A percentile compares a stretch with the other conserved stretches of the same genome.
Evolutionary conservation across 1,140 invertebrate species (phyloP).

Genomic region (Mycetomoellerius zeteki): DNA sequence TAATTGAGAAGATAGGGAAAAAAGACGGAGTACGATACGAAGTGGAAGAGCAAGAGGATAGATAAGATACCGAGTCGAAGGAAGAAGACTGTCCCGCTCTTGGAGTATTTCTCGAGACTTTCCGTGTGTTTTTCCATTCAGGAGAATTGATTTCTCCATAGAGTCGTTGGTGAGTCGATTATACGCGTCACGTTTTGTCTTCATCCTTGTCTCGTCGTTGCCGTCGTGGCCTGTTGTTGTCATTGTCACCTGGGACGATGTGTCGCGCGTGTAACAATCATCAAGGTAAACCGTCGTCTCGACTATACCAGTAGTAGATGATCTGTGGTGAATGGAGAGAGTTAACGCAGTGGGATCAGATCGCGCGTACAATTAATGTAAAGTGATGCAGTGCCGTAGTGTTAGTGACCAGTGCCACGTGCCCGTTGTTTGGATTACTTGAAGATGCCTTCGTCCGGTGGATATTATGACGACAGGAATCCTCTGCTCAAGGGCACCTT

Average conservation of each 20-base stretch:
- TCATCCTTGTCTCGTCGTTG: background rate
- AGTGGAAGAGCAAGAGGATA: background rate
- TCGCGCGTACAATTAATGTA: slow-evolving; percentile 77
- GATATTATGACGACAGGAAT: slow-evolving; percentile 87
- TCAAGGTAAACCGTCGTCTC: slow-evolving; percentile 47
- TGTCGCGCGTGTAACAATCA: slow-evolving; percentile 54
- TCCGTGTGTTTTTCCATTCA: slow-evolving; percentile 6
- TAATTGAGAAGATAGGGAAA: background rate
- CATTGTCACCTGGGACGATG: slow-evolving; percentile 55
- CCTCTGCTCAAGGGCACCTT: slow-evolving; percentile 87
- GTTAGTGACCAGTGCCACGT: slow-evolving; percentile 83
- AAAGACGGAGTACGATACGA: background rate
- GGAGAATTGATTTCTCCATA: background rate
- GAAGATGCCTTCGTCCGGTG: slow-evolving; percentile 84
- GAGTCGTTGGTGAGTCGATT: background rate
- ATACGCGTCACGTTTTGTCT: slow-evolving; percentile 3
- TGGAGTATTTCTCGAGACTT: background rate
- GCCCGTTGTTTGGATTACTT: slow-evolving; percentile 85
- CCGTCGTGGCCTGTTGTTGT: background rate
- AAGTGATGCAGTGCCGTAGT: slow-evolving; percentile 86
- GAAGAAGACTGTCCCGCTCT: background rate
- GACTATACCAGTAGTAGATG: background rate
- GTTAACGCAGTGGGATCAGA: slow-evolving; percentile 75
- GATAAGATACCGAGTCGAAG: background rate
- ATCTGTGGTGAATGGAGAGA: slow-evolving; percentile 84